Base-by-base conservation (phyloP, 2,888 invertebrate species). In the Epirrhoe tristata region DNA sequence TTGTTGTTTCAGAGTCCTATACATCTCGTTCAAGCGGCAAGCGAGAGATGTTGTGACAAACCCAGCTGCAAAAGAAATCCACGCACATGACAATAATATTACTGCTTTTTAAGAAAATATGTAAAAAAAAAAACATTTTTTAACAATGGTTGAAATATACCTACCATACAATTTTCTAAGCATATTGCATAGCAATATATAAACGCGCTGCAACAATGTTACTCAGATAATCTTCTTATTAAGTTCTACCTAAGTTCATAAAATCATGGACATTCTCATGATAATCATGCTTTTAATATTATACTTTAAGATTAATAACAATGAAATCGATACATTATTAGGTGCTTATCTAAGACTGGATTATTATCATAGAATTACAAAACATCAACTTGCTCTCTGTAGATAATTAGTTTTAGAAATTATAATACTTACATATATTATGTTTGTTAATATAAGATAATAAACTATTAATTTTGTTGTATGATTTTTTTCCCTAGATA, bases 31-130 rank as follows among this genome's bases (percentile, higher is more conserved):
- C 68, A 90, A 80, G 69, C 85, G 76, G 70, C 77, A 86, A 61
- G 73, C 81, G 43, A 78, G 80, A 51, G 88, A 91, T 53, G 67
- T 71, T 0, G 92, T 91, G 0, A 82, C 77, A 52, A 81, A 93
- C 62, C 87, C 88, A 1, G 81, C 77, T 1, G 77, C 62, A 5
- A 90, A 91, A 67, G 90, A 90, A 72, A 84, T 77, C 68, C 71
- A 91, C 60, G 88, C 90, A 0, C 86, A 88, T 48, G 92, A 92
- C 24, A 92, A 91, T 72, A 80, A 80, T n/a, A 78, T 90, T 4
- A 88, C 90, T 0, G 74, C 81, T 3, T 69, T 91, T 16, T 91
- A 79, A 62, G 16, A 46, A 8, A 43, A n/a, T n/a, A 0, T 12
- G 0, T 43, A 43, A 12, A 5, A 4, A 24, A 24, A 24, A n/a